These are phyloP conservation scores for Melitaea athalia DNA, from an alignment of 2,888 invertebrate genomes.

Conservation along the genomic window DNA sequence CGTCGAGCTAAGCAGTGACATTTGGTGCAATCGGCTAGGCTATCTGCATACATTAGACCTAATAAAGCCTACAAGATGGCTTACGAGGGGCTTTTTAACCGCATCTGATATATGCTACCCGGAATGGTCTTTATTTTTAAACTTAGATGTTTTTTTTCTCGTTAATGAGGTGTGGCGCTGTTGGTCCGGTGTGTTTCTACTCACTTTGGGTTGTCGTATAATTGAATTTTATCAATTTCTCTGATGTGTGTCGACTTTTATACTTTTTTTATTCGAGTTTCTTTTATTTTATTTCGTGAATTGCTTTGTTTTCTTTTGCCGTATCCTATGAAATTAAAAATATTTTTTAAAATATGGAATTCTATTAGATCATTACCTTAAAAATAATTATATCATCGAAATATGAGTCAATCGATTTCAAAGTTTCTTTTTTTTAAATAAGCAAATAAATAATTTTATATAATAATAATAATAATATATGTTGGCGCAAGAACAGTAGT, in stretches of 20 bases:
- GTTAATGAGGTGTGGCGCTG: constrained; percentile 66
- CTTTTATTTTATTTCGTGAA: too few relatives aligned
- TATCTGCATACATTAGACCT: constrained; percentile 80
- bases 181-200: constrained; percentile 20
- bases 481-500: too few relatives aligned
- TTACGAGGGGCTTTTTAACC: constrained; percentile 59
- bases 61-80: constrained; percentile 75
- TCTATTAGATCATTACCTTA: too few relatives aligned
- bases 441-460: background rate
- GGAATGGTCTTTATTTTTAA: constrained; percentile 62
- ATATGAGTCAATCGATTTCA: too few relatives aligned
- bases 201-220: background rate
- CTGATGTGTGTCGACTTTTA: background rate
- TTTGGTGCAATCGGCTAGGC: constrained; percentile 67
- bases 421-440: background rate
- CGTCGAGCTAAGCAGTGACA: constrained; percentile 58
- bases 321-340: too few relatives aligned
- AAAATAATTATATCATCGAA: too few relatives aligned
- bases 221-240: constrained; percentile 7
- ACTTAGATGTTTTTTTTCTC: constrained; percentile 53
- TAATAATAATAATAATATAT: too few relatives aligned
- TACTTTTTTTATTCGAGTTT: background rate
- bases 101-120: constrained; percentile 70
- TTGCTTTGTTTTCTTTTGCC: too few relatives aligned
- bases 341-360: too few relatives aligned